Percentiles rank a stretch among this genome's conserved stretches.
phyloP scores from a whole-genome alignment of 2,113 vertebrate genomes.

The Lasiurus borealis region DNA sequence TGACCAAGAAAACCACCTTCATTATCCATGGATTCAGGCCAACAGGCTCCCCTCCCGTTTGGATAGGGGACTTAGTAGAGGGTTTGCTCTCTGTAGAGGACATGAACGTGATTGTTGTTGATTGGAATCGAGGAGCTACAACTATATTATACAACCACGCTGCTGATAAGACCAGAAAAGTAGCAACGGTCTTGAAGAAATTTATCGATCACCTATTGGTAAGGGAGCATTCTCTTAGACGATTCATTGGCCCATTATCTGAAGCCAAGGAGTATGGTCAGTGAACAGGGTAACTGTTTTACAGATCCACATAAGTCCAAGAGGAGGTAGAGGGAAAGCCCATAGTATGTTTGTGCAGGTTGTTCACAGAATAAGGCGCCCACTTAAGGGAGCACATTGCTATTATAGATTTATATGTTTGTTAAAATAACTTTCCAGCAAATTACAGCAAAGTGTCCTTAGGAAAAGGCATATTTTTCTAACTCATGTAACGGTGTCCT shows the following conservation, averaged over 20 bases:
- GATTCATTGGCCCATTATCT: neutral
- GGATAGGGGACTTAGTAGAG: conserved; percentile 89
- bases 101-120: conserved; percentile 93
- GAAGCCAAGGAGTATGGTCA: neutral
- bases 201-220: conserved; percentile 93
- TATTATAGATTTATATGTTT: neutral
- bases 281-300: neutral
- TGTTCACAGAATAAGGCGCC: neutral
- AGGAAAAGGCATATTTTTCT: neutral
- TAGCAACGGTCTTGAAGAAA: conserved; percentile 90
- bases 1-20: conserved; percentile 91
- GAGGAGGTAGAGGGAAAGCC: neutral
- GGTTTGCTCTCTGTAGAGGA: conserved; percentile 89
- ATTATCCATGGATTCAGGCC: conserved; percentile 94
- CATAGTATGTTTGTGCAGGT: neutral
- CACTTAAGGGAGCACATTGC: neutral
- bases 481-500: neutral
- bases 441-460: neutral
- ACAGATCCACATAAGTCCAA: neutral
- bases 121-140: conserved; percentile 96
- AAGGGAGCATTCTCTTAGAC: conserved; percentile 65
- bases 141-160: conserved; percentile 92
- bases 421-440: neutral
- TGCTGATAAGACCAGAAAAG: conserved; percentile 88
- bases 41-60: conserved; percentile 92